These are phyloP conservation scores for Sporophila hypoxantha DNA, from an alignment of 2,113 vertebrate genomes.

Conservation along the genomic window DNA sequence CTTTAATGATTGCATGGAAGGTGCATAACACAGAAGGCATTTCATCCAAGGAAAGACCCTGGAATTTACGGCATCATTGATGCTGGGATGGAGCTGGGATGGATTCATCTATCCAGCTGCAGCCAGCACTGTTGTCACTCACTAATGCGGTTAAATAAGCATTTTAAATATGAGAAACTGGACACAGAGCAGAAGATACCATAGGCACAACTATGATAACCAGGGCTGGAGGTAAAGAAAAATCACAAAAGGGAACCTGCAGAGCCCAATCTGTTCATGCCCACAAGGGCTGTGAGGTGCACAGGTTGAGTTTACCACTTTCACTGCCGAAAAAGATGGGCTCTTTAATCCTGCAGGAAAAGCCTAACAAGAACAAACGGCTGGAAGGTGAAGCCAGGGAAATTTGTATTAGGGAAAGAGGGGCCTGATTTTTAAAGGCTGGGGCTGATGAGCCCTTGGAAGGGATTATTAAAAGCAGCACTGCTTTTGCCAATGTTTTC, in stretches of 20 bases:
- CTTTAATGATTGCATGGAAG: background rate
- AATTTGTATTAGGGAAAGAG: background rate
- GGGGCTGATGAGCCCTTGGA: background rate
- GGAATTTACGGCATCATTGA: accelerated
- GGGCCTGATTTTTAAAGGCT: background rate
- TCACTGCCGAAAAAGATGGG: accelerated
- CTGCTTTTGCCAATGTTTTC: background rate
- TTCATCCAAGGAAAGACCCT: background rate
- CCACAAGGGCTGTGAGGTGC: background rate
- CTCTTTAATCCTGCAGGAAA: background rate
- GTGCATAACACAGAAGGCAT: background rate
- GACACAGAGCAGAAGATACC: background rate
- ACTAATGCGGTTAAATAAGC: background rate
- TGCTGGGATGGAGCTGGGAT: background rate
- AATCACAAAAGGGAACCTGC: background rate
- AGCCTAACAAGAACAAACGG: background rate
- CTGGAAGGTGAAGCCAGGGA: background rate
- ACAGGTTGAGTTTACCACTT: background rate
- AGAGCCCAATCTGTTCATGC: background rate
- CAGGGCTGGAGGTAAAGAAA: background rate
- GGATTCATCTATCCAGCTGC: background rate
- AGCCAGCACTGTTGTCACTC: background rate
- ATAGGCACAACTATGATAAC: background rate
- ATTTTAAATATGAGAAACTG: background rate
- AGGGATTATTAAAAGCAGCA: background rate